Conservation (phyloP, 2,797 vertebrate genomes). For the Alectoris magna region DNA sequence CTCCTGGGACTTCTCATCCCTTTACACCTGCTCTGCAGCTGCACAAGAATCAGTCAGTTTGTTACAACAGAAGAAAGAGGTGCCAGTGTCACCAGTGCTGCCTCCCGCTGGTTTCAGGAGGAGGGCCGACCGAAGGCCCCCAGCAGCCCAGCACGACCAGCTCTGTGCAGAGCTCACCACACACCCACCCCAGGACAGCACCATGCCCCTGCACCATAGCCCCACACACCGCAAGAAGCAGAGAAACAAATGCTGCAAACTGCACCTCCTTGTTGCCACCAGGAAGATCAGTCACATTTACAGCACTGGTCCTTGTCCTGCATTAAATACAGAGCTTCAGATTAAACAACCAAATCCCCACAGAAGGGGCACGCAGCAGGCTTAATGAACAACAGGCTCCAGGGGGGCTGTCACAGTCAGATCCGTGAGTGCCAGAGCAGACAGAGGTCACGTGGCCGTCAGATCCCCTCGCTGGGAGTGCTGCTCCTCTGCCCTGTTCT, state of each 20-base stretch:
- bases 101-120: not conserved
- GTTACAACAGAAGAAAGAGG: fast-evolving
- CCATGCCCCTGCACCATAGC: not conserved
- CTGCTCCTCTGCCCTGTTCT: not conserved
- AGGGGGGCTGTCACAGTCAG: constrained; percentile 50
- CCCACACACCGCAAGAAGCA: not conserved
- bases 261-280: constrained; percentile 25
- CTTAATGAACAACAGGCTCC: constrained; percentile 64
- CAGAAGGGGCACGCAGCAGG: constrained; percentile 47
- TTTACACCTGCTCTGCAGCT: not conserved
- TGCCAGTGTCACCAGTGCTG: not conserved
- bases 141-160: not conserved
- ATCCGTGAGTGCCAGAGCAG: constrained; percentile 32
- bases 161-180: not conserved
- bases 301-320: constrained; percentile 60
- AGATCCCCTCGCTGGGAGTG: not conserved
- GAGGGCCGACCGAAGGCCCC: not conserved
- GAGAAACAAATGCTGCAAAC: constrained; percentile 3
- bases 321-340: constrained; percentile 55
- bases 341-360: constrained; percentile 63
- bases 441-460: constrained; percentile 25
- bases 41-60: not conserved
- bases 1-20: not conserved
- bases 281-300: constrained; percentile 56
- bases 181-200: not conserved